phyloP scores from a whole-genome alignment of 1,140 invertebrate genomes.

The Halotydeus destructor region DNA sequence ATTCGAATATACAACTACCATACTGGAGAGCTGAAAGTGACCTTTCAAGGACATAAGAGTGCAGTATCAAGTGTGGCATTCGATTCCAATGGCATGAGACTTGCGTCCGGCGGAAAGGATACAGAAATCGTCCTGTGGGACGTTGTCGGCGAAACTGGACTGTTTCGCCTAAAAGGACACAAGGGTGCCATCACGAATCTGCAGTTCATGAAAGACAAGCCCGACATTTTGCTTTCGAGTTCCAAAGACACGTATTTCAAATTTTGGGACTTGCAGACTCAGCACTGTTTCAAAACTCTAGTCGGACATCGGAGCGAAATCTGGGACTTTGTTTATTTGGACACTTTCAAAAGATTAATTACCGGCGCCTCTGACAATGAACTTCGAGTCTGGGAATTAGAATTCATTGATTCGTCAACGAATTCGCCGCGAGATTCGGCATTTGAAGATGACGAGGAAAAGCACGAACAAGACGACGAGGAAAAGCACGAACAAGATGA shows the following conservation, averaged over 20 bases:
- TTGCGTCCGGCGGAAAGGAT: constrained; percentile 60
- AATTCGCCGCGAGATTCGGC: not conserved
- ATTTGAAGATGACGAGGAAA: constrained; percentile 14
- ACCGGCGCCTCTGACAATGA: constrained; percentile 65
- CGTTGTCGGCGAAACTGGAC: constrained; percentile 65
- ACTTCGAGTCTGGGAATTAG: constrained; percentile 53
- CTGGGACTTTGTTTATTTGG: constrained; percentile 57
- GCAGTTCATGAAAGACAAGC: constrained; percentile 44
- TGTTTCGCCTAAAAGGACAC: constrained; percentile 73
- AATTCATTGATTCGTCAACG: constrained; percentile 21
- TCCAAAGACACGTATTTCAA: constrained; percentile 90
- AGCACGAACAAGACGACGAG: constrained; percentile 29
- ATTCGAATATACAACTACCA: constrained; percentile 45
- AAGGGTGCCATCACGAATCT: constrained; percentile 74
- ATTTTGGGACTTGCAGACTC: constrained; percentile 87
- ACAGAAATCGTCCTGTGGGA: constrained; percentile 80
- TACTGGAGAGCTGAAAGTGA: constrained; percentile 43
- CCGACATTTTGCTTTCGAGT: constrained; percentile 56
- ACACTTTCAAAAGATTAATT: constrained; percentile 55
- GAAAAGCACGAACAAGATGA: constrained; percentile 31
- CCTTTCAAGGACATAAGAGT: constrained; percentile 70
- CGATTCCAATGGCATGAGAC: constrained; percentile 49
- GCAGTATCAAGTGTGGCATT: constrained; percentile 58
- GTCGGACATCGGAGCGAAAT: constrained; percentile 37
- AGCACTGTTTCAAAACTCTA: constrained; percentile 87